Evolutionary conservation across 2,113 vertebrate genomes (phyloP).

Genomic region (Chlorodrepanis virens): DNA sequence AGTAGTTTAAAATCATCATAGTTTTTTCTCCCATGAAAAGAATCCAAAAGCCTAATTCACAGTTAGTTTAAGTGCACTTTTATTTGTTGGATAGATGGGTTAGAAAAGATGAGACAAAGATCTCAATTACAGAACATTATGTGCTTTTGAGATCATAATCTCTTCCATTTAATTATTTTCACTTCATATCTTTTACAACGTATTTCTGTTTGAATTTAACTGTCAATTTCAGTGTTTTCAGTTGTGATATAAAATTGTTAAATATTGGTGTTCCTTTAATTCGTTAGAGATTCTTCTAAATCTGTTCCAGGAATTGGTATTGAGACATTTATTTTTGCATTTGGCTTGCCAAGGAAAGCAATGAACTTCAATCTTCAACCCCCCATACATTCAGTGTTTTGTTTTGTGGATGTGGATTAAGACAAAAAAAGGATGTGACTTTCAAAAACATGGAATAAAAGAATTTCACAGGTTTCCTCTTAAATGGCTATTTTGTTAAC

Average conservation of each 20-base stretch:
- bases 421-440: background rate
- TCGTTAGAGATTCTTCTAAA: slow-evolving; percentile 16
- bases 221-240: slow-evolving; percentile 13
- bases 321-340: slow-evolving; percentile 18
- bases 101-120: background rate
- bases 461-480: slow-evolving; percentile 16
- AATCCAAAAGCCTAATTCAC: background rate
- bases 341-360: slow-evolving; percentile 41
- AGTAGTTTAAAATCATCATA: background rate
- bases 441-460: background rate
- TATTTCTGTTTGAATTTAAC: slow-evolving; percentile 14
- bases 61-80: background rate
- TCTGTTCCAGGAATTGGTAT: slow-evolving; percentile 11
- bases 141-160: background rate
- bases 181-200: background rate
- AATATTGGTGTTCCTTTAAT: slow-evolving; percentile 34
- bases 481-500: background rate
- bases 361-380: background rate
- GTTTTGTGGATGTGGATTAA: background rate
- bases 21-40: background rate
- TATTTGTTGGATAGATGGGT: background rate
- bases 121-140: background rate
- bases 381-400: background rate
- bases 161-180: slow-evolving; percentile 9
- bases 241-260: background rate